Conservation (phyloP, 2,888 invertebrate species). For the Limulus polyphemus region DNA sequence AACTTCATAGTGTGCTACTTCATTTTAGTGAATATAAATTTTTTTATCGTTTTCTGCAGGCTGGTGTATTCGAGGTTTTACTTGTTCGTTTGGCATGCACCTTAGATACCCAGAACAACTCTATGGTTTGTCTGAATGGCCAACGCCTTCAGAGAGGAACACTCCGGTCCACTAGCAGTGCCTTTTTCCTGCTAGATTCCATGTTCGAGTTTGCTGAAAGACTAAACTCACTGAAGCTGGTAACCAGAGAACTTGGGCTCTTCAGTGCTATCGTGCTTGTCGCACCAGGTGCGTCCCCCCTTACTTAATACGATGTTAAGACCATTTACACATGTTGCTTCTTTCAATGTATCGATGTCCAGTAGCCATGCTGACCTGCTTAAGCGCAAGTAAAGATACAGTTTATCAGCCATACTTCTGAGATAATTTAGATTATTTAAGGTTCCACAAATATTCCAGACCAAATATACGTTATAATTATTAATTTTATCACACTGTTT, state of each 20-base stretch:
- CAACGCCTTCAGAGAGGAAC: slow-evolving; percentile 87
- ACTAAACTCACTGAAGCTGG: slow-evolving; percentile 76
- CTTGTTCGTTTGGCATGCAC: slow-evolving; percentile 90
- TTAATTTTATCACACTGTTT: no score
- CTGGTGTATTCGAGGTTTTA: slow-evolving; percentile 91
- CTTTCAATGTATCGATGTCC: no score
- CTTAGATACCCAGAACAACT: slow-evolving; percentile 80
- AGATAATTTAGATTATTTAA: no score
- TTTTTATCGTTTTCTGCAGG: slow-evolving; percentile 35
- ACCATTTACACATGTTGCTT: no score
- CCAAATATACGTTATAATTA: no score
- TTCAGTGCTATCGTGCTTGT: slow-evolving; percentile 93
- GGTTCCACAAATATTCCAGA: no score
- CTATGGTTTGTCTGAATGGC: slow-evolving; percentile 91
- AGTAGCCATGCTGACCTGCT: no score
- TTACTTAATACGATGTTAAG: no score
- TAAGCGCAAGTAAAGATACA: no score
- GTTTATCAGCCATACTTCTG: no score
- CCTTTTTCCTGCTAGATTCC: slow-evolving; percentile 89
- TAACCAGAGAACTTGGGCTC: slow-evolving; percentile 84
- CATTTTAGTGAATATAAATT: neutral
- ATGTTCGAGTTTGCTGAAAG: slow-evolving; percentile 96
- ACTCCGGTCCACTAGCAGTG: slow-evolving; percentile 82
- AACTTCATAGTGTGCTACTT: no score
- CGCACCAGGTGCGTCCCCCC: slow-evolving; percentile 50